Conservation (phyloP, 2,888 invertebrate genomes). For the Arge pagana region DNA sequence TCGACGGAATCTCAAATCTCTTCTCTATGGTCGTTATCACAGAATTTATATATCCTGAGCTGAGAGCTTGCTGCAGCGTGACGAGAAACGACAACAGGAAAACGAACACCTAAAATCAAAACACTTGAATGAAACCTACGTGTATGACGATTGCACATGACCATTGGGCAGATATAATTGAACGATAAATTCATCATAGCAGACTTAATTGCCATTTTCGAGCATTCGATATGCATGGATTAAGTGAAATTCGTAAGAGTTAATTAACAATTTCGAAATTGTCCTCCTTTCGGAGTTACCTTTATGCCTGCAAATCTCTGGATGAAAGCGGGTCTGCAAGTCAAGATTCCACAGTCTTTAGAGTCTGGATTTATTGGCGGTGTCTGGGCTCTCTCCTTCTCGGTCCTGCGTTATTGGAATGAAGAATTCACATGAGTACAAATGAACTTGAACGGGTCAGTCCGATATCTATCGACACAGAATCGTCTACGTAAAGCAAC, state of each 20-base stretch:
- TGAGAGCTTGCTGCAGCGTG: slow-evolving; percentile 86
- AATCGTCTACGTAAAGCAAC: too few relatives aligned
- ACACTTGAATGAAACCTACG: slow-evolving; percentile 22
- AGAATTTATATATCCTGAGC: slow-evolving; percentile 91
- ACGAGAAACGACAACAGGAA: slow-evolving; percentile 87
- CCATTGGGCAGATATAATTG: too few relatives aligned
- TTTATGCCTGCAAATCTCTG: slow-evolving; percentile 90
- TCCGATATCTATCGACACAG: too few relatives aligned
- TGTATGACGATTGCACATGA: too few relatives aligned
- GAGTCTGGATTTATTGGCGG: slow-evolving; percentile 63
- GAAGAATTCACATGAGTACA: too few relatives aligned
- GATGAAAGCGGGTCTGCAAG: slow-evolving; percentile 82
- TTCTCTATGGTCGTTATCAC: slow-evolving; percentile 97
- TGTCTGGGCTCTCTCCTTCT: slow-evolving; percentile 53
- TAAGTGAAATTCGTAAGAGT: too few relatives aligned
- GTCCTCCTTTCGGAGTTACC: too few relatives aligned
- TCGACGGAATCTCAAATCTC: slow-evolving; percentile 91
- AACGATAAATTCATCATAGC: too few relatives aligned
- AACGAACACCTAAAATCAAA: slow-evolving; percentile 79
- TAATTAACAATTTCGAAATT: too few relatives aligned
- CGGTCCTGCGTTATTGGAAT: slow-evolving; percentile 40
- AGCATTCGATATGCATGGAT: too few relatives aligned
- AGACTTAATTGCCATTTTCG: too few relatives aligned
- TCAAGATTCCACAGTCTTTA: slow-evolving; percentile 86
- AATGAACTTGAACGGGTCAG: neutral